Percentiles rank a stretch among this genome's conserved stretches.
Evolutionary conservation across 1,140 invertebrate genomes (phyloP).

Genomic region (Ceratina australensis): DNA sequence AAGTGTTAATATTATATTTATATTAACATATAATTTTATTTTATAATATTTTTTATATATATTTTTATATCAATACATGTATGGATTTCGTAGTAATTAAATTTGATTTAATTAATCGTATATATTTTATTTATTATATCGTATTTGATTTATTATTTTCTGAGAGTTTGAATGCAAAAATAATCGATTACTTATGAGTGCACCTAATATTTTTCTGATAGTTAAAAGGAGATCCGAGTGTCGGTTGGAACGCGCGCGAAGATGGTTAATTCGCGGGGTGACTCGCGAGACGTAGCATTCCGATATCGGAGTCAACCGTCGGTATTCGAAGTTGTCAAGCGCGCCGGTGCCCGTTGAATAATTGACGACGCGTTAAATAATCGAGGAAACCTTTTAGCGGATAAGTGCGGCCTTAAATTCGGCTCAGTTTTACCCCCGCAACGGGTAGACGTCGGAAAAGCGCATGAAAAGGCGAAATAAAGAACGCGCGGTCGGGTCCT

Average conservation of each 20-base stretch:
- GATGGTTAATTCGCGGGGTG: background rate
- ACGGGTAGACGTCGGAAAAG: slow-evolving; percentile 39
- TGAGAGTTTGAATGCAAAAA: too few species aligned
- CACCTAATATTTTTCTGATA: background rate
- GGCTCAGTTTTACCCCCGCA: slow-evolving; percentile 17
- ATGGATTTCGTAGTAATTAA: too few species aligned
- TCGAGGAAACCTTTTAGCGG: slow-evolving; percentile 58
- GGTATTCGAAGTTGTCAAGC: slow-evolving; percentile 43
- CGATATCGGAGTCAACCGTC: background rate
- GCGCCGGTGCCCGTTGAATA: slow-evolving; percentile 46
- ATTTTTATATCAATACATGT: too few species aligned
- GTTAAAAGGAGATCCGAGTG: too few species aligned
- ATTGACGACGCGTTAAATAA: slow-evolving; percentile 65
- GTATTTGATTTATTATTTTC: too few species aligned
- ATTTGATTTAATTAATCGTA: too few species aligned
- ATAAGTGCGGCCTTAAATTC: slow-evolving; percentile 48
- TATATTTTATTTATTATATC: too few species aligned
- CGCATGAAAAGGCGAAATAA: slow-evolving; percentile 41
- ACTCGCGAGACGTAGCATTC: background rate
- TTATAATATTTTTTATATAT: too few species aligned
- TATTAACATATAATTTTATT: too few species aligned
- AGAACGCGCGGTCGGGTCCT: background rate
- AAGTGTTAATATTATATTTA: too few species aligned
- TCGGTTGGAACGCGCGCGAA: background rate
- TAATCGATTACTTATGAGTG: too few species aligned